Conservation (phyloP, 2,888 invertebrate species). For the Mycogona germanica region DNA sequence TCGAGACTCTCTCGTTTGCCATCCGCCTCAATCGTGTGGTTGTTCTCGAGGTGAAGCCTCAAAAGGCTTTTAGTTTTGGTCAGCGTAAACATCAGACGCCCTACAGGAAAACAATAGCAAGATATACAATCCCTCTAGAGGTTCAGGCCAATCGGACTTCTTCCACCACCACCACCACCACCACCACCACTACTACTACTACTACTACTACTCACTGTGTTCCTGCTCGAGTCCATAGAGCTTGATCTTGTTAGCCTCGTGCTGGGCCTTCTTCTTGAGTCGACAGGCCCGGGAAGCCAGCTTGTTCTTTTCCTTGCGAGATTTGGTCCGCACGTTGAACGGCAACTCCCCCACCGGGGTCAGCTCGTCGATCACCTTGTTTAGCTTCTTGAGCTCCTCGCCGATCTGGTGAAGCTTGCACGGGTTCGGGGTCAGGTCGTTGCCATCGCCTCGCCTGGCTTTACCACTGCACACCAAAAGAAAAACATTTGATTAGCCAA, state of each 20-base stretch:
- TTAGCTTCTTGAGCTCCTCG: slow-evolving; percentile 78
- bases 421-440: slow-evolving; percentile 92
- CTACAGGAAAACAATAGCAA: slow-evolving; percentile 44
- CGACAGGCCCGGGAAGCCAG: slow-evolving; percentile 92
- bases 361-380: slow-evolving; percentile 87
- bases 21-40: not conserved
- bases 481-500: slow-evolving; percentile 1
- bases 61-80: slow-evolving; percentile 2
- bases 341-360: slow-evolving; percentile 89
- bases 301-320: slow-evolving; percentile 97
- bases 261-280: slow-evolving; percentile 96
- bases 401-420: slow-evolving; percentile 82
- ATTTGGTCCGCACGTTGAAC: slow-evolving; percentile 73
- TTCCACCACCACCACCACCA: too few relatives aligned
- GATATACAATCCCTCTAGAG: too few relatives aligned
- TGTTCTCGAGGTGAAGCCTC: not conserved
- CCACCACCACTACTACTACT: too few relatives aligned
- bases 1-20: slow-evolving; percentile 57
- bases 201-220: slow-evolving; percentile 63
- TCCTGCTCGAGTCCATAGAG: slow-evolving; percentile 84
- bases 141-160: too few relatives aligned
- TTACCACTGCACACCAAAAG: slow-evolving; percentile 50
- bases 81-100: slow-evolving; percentile 52
- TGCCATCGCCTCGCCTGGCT: slow-evolving; percentile 92
- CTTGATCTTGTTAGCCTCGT: slow-evolving; percentile 97